Evolutionary conservation across 2,797 vertebrate species (phyloP).

Genomic region (Sardinella longiceps): DNA sequence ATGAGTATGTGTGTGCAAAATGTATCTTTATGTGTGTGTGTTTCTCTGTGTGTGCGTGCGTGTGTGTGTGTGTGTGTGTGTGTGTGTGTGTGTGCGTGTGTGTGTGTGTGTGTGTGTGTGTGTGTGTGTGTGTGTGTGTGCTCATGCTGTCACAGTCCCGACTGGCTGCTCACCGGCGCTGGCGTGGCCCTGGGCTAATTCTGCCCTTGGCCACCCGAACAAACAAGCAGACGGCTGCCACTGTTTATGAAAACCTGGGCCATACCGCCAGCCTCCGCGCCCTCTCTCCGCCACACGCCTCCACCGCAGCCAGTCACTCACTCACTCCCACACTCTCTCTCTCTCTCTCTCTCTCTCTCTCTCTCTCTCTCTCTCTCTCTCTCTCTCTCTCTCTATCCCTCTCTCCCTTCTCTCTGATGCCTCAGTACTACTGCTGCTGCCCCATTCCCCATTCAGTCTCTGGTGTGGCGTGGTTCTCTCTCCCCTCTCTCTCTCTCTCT

Average conservation of each 20-base stretch:
- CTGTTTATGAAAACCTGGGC: slow-evolving; percentile 15
- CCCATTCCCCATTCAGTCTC: slow-evolving; percentile 49
- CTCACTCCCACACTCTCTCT: background rate
- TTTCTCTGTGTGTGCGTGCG: background rate
- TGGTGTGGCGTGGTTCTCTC: slow-evolving; percentile 47
- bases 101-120: background rate
- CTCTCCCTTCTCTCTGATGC: slow-evolving; percentile 40
- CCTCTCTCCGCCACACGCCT: background rate
- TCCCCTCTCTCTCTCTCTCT: too few relatives aligned
- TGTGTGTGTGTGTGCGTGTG: background rate
- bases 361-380: too few relatives aligned
- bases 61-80: background rate
- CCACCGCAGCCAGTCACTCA: background rate
- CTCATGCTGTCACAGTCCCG: background rate
- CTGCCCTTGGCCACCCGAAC: slow-evolving; percentile 18
- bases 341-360: background rate
- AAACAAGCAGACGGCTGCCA: slow-evolving; percentile 1
- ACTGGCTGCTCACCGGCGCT: slow-evolving; percentile 4
- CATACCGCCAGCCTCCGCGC: slow-evolving; percentile 28
- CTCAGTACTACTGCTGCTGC: slow-evolving; percentile 28
- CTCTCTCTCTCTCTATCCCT: too few relatives aligned
- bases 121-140: background rate
- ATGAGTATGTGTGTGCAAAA: background rate
- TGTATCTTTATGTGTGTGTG: background rate
- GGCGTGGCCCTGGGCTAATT: slow-evolving; percentile 8